Conservation (phyloP, 1,140 invertebrate species). For the Drosophila nikananu region DNA sequence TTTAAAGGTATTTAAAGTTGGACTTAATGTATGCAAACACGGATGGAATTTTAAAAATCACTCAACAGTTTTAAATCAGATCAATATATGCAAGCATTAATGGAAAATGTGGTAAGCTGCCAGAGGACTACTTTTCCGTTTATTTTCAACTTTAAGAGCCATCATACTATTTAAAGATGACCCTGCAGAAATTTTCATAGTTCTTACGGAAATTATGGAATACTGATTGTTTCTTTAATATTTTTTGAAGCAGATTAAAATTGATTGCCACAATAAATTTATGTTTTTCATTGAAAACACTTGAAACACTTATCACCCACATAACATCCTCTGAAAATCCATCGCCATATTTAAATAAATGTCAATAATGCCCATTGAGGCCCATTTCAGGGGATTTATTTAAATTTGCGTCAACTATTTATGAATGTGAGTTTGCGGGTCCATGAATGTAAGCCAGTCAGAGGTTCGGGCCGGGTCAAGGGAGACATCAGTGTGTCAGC, state of each 20-base stretch:
- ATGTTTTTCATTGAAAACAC: background rate
- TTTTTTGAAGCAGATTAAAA: background rate
- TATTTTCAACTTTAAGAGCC: background rate
- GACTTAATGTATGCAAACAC: background rate
- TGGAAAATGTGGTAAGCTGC: background rate
- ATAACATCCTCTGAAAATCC: too few relatives aligned
- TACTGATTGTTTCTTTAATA: background rate
- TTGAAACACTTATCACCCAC: too few relatives aligned
- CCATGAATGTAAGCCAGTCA: slow-evolving; percentile 11
- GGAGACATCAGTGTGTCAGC: slow-evolving; percentile 3
- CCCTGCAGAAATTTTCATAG: too few relatives aligned
- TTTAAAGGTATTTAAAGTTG: background rate
- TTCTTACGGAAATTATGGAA: background rate
- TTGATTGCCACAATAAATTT: background rate
- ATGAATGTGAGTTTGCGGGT: slow-evolving; percentile 9
- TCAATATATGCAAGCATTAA: background rate
- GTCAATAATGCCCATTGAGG: background rate
- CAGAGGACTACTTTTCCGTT: too few relatives aligned
- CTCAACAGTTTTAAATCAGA: slow-evolving; percentile 1
- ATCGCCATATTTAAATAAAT: slow-evolving; percentile 13
- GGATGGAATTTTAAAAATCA: too few relatives aligned
- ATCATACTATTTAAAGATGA: background rate
- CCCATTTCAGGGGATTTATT: slow-evolving; percentile 18
- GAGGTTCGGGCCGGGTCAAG: slow-evolving; percentile 19
- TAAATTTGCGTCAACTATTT: slow-evolving; percentile 30